Evolutionary conservation across 2,113 vertebrate species (phyloP).

Genomic region (Melanerpes aurifrons): DNA sequence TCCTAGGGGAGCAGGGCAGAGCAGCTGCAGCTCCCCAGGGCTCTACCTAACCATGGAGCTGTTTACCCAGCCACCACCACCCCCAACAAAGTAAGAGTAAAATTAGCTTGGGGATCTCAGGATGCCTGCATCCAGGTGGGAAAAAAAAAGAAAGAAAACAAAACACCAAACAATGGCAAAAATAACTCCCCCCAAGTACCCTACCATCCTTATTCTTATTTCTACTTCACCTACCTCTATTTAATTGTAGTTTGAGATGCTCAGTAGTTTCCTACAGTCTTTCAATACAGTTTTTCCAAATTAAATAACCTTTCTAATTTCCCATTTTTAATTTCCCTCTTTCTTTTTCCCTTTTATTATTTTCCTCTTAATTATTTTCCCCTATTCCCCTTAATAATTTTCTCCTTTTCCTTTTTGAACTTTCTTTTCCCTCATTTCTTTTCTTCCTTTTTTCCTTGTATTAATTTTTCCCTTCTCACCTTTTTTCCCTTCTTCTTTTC

Average conservation of each 20-base stretch:
- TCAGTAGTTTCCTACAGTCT: background rate
- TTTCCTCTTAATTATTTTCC: too few relatives aligned
- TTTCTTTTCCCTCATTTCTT: too few relatives aligned
- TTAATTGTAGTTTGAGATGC: background rate
- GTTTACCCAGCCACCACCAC: constrained; percentile 75
- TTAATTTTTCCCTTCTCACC: too few relatives aligned
- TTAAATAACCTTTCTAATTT: background rate
- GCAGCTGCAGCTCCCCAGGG: constrained; percentile 74
- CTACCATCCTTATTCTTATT: background rate
- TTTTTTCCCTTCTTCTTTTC: too few relatives aligned
- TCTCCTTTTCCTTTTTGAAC: too few relatives aligned
- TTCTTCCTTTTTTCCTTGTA: too few relatives aligned
- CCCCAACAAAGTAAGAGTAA: constrained; percentile 50
- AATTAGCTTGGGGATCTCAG: background rate
- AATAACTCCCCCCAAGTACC: fast-evolving
- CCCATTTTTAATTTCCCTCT: fast-evolving
- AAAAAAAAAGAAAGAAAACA: background rate
- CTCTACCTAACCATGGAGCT: constrained; percentile 67
- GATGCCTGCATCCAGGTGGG: background rate
- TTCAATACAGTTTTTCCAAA: background rate
- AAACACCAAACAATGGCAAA: background rate
- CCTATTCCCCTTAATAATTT: too few relatives aligned
- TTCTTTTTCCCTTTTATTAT: fast-evolving
- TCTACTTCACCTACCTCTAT: background rate
- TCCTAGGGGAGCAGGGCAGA: constrained; percentile 67